Base-by-base conservation (phyloP, 2,888 invertebrate species). In the Sarcophaga carnaria region DNA sequence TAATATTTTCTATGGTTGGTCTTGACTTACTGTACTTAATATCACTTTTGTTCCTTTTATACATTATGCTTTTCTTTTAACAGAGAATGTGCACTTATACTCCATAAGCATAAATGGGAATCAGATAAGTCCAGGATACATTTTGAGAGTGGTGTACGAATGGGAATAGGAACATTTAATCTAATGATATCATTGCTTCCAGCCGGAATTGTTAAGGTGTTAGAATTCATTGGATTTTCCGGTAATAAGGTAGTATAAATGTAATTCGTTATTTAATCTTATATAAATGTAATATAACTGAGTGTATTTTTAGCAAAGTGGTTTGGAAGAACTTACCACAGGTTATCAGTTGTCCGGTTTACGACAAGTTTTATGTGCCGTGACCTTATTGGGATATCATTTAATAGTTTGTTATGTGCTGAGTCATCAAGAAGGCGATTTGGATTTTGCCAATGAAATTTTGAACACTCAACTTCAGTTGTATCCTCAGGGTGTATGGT, bases 221-320 rank as follows among this genome's bases (percentile, higher is more conserved):
- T 99, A 81, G 98, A 99, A 93, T 98, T 99, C 92, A 98, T 99
- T 88, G 99, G 99, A 64, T 99, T 99, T 93, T 97, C 97, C 4
- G 98, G 97, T 12, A 96, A 96, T 91, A 96, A 96, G 95, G 96
- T 96, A 90, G 5, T 14, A 12, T 10, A 54, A 54, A 54, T 17
- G 3, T 10, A 14, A 54, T 54, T 14, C 12, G 4, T 54, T 54
- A 14, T 60, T 27, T 25, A 70, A 54, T 60, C 8, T 20, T n/a
- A 49, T 11, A 17, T 14, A 76, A 22, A 70, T 54, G 17, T 72
- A 54, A 60, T 8, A 37, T 54, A 54, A 14, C 17, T 4, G 12
- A 14, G 54, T 12, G 54, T 54, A 17, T 54, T 54, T 54, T 72
- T 63, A 90, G 91, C 86, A 95, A 89, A 94, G 95, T 78, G 98